A percentile compares a stretch with the other conserved stretches of the same genome.
Evolutionary conservation across 2,888 invertebrate genomes (phyloP).

Genomic region (Epinotia bilunana): DNA sequence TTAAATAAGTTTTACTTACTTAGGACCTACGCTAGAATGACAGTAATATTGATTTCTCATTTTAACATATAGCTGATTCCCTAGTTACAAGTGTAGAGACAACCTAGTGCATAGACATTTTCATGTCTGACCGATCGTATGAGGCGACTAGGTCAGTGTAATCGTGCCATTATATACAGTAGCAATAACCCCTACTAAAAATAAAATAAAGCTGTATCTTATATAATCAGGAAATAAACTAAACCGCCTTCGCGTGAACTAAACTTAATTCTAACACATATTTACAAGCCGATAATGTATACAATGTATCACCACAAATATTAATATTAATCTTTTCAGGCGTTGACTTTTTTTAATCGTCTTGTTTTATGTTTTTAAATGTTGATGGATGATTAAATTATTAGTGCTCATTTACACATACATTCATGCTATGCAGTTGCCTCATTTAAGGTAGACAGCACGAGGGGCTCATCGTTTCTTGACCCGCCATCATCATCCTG

Average conservation of each 20-base stretch:
- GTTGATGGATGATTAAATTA: background rate
- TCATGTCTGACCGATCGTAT: too few species aligned
- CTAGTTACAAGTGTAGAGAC: background rate
- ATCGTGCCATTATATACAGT: background rate
- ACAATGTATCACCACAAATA: background rate
- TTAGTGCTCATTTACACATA: background rate
- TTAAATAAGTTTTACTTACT: too few species aligned
- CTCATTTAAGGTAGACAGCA: background rate
- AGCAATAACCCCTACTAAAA: conserved; percentile 5
- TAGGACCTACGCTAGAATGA: background rate
- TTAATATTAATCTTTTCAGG: background rate
- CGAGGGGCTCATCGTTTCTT: background rate
- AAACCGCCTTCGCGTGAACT: conserved; percentile 22
- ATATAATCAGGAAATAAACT: conserved; percentile 33
- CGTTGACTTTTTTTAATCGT: background rate
- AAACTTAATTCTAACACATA: conserved; percentile 32
- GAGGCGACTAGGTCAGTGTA: background rate
- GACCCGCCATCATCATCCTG: too few species aligned
- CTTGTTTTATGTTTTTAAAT: background rate
- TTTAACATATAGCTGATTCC: background rate
- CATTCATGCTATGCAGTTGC: background rate
- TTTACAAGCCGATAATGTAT: conserved; percentile 12
- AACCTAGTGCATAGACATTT: background rate
- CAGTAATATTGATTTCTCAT: background rate
- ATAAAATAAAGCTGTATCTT: conserved; percentile 28